A percentile compares a stretch with the other conserved stretches of the same genome.
Evolutionary conservation across 2,113 vertebrate genomes (phyloP).

Genomic region (Pampusana beccarii): DNA sequence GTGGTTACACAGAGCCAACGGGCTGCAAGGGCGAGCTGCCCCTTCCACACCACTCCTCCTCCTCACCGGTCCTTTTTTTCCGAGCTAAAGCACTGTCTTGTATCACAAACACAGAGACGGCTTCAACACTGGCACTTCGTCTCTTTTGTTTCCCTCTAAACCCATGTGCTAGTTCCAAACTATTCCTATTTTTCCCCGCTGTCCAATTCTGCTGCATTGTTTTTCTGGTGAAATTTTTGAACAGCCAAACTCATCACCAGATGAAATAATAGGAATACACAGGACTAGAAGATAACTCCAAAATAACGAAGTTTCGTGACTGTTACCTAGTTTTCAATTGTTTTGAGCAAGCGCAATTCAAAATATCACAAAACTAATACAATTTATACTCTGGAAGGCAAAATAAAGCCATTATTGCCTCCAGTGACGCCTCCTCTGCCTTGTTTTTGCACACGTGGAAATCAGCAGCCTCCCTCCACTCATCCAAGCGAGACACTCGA

Average conservation of each 20-base stretch:
- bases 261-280: background rate
- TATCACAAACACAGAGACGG: background rate
- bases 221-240: background rate
- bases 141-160: background rate
- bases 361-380: background rate
- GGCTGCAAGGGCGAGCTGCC: background rate
- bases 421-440: background rate
- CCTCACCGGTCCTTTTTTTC: background rate
- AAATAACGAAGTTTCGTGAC: background rate
- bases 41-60: background rate
- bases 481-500: background rate
- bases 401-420: accelerated
- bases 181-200: background rate
- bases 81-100: background rate
- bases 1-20: background rate
- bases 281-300: background rate
- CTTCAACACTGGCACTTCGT: background rate
- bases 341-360: background rate
- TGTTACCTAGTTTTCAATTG: background rate
- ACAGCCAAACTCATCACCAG: background rate
- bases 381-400: background rate
- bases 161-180: background rate
- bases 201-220: background rate
- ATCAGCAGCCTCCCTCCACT: background rate
- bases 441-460: background rate